Evolutionary conservation across 2,888 invertebrate genomes (phyloP), one percentile per base, ranked within the genome.

Genomic region (Smittia sp.): DNA sequence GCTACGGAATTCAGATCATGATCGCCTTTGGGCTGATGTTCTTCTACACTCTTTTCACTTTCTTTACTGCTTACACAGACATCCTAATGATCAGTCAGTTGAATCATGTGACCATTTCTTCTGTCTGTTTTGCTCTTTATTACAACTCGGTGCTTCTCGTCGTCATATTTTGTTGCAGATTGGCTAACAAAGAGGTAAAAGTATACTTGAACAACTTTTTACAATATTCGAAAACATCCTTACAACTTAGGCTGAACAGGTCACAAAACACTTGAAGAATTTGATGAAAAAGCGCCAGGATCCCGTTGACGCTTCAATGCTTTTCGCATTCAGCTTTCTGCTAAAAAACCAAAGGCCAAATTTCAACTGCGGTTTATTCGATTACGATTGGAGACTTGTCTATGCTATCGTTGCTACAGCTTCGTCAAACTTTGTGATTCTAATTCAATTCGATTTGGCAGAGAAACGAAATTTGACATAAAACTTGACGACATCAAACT

Each of bases 381-480:
- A 58, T 15, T 58, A n/a, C 15, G 58, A 58, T 22, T 58, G 20
- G 20, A 4, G 13, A 11, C 24, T 58, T n/a, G 11, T 24, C 3
- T 58, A 22, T 13, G 58, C 58, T 3, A 13, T 24, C 11, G 6
- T 58, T 13, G 58, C 58, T 6, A 15, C 22, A n/a, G 4, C 24
- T 22, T 22, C 20, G 20, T n/a, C 58, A 15, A 20, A 58, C 20
- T 22, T 58, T 13, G 15, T 58, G 9, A 58, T 58, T 58, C 13
- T 58, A 15, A 58, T 58, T 18, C 58, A 58, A 13, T 58, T 58
- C 18, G 58, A 58, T 58, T 22, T 58, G 58, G 58, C 58, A 2
- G 1, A 9, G 24, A 58, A 13, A 22, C 18, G 58, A 58, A 22
- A 22, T n/a, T n/a, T n/a, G n/a, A n/a, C n/a, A n/a, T n/a, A n/a